phyloP scores from a whole-genome alignment of 2,888 invertebrate species.

The Toxonevra muliebris region DNA sequence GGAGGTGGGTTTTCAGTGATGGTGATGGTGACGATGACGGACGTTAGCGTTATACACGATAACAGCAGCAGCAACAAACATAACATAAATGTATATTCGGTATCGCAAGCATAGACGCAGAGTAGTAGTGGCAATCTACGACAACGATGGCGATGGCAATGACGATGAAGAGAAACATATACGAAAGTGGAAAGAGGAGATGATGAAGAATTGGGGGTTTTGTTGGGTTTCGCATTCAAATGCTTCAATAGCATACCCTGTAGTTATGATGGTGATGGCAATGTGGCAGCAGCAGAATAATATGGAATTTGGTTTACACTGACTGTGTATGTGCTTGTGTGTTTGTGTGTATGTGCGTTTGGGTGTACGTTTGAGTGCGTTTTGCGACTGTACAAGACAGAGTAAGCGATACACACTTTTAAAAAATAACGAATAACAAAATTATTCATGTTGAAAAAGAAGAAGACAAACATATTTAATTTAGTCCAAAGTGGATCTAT shows the following conservation, averaged over 20 bases:
- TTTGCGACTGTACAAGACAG: conserved; percentile 25
- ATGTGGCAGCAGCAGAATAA: conserved; percentile 6
- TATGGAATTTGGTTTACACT: conserved; percentile 16
- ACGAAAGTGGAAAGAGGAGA: background rate
- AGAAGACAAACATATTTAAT: conserved; percentile 11
- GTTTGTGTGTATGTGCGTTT: background rate
- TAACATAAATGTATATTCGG: conserved; percentile 11
- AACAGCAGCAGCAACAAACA: background rate
- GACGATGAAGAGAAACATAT: background rate
- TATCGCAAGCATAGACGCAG: conserved; percentile 9
- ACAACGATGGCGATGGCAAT: background rate
- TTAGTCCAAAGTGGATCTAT: no score
- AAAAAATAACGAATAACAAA: conserved; percentile 9
- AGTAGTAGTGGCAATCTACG: background rate
- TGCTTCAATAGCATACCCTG: conserved; percentile 3
- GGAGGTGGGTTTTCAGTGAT: no score
- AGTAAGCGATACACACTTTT: conserved; percentile 25
- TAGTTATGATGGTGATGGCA: conserved; percentile 17
- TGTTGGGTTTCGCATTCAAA: conserved; percentile 29
- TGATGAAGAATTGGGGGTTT: conserved; percentile 6
- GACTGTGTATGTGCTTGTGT: conserved; percentile 19
- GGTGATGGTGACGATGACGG: conserved; percentile 8
- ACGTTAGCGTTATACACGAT: conserved; percentile 21
- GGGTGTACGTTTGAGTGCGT: conserved; percentile 21
- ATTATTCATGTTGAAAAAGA: no score